Conservation (phyloP, 2,797 vertebrate species). For the Nyctibius grandis region DNA sequence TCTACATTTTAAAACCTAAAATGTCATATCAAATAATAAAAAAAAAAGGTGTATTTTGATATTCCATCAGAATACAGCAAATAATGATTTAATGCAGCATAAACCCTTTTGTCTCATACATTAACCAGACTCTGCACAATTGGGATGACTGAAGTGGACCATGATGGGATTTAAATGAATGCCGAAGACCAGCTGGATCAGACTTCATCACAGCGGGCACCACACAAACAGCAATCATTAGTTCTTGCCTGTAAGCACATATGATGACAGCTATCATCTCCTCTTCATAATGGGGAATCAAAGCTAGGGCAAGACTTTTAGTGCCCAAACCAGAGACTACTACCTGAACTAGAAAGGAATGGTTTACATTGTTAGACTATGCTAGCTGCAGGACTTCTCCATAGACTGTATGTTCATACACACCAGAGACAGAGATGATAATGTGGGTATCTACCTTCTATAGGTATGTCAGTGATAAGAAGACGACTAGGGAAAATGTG, state of each 20-base stretch:
- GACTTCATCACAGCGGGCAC: background rate
- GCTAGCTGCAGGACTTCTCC: background rate
- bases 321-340: background rate
- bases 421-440: background rate
- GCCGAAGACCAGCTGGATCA: background rate
- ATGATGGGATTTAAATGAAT: background rate
- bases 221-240: background rate
- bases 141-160: background rate
- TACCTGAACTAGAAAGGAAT: background rate
- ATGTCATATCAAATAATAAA: background rate
- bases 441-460: background rate
- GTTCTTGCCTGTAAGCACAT: background rate
- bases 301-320: background rate
- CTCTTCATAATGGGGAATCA: background rate
- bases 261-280: background rate
- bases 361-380: background rate
- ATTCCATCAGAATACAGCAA: background rate
- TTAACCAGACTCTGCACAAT: background rate
- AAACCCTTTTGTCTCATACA: background rate
- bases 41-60: background rate
- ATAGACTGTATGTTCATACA: background rate
- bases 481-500: too few relatives aligned
- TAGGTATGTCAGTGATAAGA: too few relatives aligned
- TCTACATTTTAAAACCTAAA: background rate
- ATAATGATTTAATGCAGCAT: background rate